phyloP scores from a whole-genome alignment of 2,113 vertebrate genomes.

The Tonatia bakeri region DNA sequence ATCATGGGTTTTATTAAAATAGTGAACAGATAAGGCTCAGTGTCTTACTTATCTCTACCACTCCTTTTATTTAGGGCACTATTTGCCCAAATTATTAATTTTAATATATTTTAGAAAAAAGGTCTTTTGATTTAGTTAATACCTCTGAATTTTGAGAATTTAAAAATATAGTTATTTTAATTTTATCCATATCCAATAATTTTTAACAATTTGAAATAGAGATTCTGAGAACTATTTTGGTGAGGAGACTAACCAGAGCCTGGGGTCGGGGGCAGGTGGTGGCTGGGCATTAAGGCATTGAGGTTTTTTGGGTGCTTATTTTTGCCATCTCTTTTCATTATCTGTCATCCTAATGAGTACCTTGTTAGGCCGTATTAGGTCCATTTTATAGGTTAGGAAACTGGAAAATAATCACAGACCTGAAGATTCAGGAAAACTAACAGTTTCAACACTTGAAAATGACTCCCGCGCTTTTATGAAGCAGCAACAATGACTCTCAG shows the following conservation, averaged over 20 bases:
- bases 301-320: neutral
- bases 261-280: accelerated
- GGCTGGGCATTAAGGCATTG: neutral
- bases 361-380: neutral
- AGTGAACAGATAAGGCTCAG: neutral
- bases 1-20: neutral
- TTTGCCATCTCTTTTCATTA: neutral
- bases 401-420: neutral
- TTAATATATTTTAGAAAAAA: neutral
- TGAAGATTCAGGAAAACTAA: too few relatives aligned
- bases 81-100: neutral
- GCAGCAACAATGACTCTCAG: neutral
- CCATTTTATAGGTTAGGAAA: neutral
- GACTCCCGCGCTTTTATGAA: neutral
- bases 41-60: neutral
- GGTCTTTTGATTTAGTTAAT: neutral
- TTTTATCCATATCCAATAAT: neutral
- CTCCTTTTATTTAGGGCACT: neutral
- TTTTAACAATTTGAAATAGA: neutral
- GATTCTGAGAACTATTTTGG: neutral
- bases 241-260: neutral
- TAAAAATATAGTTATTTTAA: neutral
- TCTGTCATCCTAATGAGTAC: neutral
- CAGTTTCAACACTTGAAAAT: neutral
- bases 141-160: neutral